Conservation (phyloP, 2,888 invertebrate species). For the Caenorhabditis becei region DNA sequence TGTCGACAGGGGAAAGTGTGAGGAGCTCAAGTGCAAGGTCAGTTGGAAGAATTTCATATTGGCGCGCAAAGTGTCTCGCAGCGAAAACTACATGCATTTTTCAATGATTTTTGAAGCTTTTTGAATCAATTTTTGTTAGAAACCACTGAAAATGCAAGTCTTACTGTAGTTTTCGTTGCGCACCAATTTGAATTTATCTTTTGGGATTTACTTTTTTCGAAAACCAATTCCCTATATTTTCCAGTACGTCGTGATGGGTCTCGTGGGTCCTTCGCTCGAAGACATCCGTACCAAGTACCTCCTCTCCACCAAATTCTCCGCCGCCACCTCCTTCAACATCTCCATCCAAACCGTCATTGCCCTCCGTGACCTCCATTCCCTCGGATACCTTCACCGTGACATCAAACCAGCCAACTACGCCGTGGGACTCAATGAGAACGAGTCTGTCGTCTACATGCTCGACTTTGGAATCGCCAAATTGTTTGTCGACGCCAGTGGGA, state of each 20-base stretch:
- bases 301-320: slow-evolving; percentile 20
- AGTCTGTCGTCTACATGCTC: slow-evolving; percentile 41
- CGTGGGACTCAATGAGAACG: slow-evolving; percentile 43
- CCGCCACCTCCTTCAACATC: slow-evolving; percentile 34
- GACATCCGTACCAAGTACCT: slow-evolving; percentile 54
- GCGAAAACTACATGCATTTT: no score
- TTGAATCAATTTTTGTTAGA: no score
- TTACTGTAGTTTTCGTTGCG: no score
- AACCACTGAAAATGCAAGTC: no score
- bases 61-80: no score
- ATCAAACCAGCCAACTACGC: slow-evolving; percentile 64
- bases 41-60: no score
- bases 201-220: no score
- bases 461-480: slow-evolving; percentile 44
- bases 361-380: slow-evolving; percentile 44
- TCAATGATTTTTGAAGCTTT: no score
- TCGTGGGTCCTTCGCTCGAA: slow-evolving; percentile 61
- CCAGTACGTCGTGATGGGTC: slow-evolving; percentile 59
- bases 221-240: no score
- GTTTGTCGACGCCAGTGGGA: slow-evolving; percentile 28
- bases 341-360: slow-evolving; percentile 50
- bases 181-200: no score
- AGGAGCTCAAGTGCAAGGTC: slow-evolving; percentile 63
- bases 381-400: slow-evolving; percentile 61
- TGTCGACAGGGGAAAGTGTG: slow-evolving; percentile 66